A percentile compares a stretch with the other conserved stretches of the same genome.
These are phyloP conservation scores for Heliopora coerulea DNA, from an alignment of 92 coral and sea anemone species.

Conservation along the genomic window DNA sequence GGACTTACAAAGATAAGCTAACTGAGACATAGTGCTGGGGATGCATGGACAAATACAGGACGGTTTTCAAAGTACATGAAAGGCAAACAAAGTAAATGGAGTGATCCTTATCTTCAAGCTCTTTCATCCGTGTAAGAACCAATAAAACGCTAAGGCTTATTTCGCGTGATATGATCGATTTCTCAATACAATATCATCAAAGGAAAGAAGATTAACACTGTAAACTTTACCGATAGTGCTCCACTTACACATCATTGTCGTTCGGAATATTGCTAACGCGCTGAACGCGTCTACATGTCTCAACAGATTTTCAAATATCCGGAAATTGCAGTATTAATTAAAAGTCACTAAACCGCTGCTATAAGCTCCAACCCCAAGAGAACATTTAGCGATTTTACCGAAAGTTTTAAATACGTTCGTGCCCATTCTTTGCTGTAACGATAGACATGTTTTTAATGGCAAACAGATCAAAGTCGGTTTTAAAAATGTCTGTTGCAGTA, in stretches of 20 bases:
- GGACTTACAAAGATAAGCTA: too few species aligned
- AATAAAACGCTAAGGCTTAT: background rate
- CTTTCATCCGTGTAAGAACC: background rate
- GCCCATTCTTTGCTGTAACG: too few species aligned
- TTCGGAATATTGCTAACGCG: background rate
- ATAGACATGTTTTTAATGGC: too few species aligned
- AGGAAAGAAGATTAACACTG: constrained; percentile 12
- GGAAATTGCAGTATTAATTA: too few species aligned
- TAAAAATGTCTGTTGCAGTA: background rate
- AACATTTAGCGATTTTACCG: too few species aligned
- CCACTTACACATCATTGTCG: background rate
- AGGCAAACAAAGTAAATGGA: background rate
- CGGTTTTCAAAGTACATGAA: background rate
- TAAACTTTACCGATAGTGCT: background rate
- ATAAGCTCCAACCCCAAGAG: too few species aligned
- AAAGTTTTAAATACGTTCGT: too few species aligned
- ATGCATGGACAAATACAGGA: too few species aligned
- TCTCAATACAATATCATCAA: background rate
- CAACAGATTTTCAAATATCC: background rate
- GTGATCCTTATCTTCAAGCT: background rate
- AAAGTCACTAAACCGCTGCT: too few species aligned
- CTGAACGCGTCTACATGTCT: background rate
- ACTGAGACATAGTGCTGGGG: too few species aligned
- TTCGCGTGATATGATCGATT: background rate
- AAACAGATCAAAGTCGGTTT: background rate